Evolutionary conservation across 2,797 vertebrate species (phyloP).

Genomic region (Sebastes iracundus): DNA sequence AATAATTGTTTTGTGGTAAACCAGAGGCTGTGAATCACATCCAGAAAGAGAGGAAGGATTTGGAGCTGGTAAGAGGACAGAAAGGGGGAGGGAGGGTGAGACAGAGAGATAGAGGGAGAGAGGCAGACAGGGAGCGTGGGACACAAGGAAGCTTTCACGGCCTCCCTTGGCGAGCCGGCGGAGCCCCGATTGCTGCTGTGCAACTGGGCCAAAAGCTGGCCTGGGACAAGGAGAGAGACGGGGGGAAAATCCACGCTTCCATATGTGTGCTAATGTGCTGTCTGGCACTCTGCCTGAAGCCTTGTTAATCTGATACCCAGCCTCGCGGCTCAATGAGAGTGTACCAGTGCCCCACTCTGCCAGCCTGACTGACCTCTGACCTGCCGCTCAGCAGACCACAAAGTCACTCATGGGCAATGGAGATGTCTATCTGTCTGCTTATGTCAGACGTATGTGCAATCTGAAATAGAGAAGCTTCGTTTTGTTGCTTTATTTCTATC

Average conservation of each 20-base stretch:
- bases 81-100: constrained; percentile 18
- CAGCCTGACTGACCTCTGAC: constrained; percentile 62
- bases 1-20: constrained; percentile 66
- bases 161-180: constrained; percentile 49
- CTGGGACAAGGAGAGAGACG: constrained; percentile 52
- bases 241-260: constrained; percentile 72
- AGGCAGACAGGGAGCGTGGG: constrained; percentile 66
- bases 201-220: constrained; percentile 61
- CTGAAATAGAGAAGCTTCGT: neutral
- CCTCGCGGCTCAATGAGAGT: constrained; percentile 59
- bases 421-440: constrained; percentile 13
- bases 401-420: constrained; percentile 37
- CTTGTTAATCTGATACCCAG: constrained; percentile 81
- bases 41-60: constrained; percentile 51
- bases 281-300: constrained; percentile 83
- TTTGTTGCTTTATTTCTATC: neutral
- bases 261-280: constrained; percentile 81
- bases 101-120: constrained; percentile 31
- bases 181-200: constrained; percentile 60
- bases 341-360: constrained; percentile 56
- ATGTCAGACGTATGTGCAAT: neutral
- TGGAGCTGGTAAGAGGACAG: constrained; percentile 39
- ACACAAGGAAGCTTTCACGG: constrained; percentile 77
- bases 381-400: constrained; percentile 43
- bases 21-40: constrained; percentile 55